These are phyloP conservation scores for Petroica traversi DNA, from an alignment of 2,113 vertebrate genomes.

Conservation along the genomic window DNA sequence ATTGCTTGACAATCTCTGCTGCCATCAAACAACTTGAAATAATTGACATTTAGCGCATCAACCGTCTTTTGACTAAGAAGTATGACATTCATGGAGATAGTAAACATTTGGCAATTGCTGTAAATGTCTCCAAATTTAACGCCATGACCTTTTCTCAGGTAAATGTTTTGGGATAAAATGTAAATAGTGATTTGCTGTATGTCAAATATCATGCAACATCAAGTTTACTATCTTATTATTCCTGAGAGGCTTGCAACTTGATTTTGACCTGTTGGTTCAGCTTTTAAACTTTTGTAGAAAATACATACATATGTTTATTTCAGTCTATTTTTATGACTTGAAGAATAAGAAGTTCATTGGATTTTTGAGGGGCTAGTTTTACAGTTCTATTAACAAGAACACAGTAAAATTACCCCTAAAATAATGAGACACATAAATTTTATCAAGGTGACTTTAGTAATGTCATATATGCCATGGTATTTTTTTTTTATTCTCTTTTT, in stretches of 20 bases:
- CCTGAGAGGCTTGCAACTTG: constrained; percentile 73
- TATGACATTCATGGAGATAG: constrained; percentile 82
- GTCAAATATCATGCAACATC: constrained; percentile 76
- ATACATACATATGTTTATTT: not conserved
- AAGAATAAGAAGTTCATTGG: not conserved
- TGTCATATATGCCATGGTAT: not conserved
- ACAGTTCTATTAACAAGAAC: not conserved
- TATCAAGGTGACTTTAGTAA: not conserved
- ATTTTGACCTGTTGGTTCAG: constrained; percentile 64
- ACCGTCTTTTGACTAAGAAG: constrained; percentile 77
- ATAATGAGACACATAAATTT: not conserved
- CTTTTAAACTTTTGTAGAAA: constrained; percentile 50
- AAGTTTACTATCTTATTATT: constrained; percentile 73
- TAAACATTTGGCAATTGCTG: constrained; percentile 82
- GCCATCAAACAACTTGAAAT: constrained; percentile 78
- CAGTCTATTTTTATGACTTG: not conserved
- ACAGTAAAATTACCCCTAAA: not conserved
- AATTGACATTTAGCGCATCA: constrained; percentile 82
- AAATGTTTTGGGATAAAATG: constrained; percentile 85
- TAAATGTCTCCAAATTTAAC: constrained; percentile 84
- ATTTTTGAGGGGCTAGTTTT: not conserved
- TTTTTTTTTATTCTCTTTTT: accelerated
- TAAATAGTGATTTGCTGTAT: constrained; percentile 83
- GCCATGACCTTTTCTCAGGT: constrained; percentile 82
- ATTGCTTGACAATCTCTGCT: constrained; percentile 74